Evolutionary conservation across 2,797 vertebrate species (phyloP), one percentile per base, ranked within the genome.

Genomic region (Cuculus canorus): DNA sequence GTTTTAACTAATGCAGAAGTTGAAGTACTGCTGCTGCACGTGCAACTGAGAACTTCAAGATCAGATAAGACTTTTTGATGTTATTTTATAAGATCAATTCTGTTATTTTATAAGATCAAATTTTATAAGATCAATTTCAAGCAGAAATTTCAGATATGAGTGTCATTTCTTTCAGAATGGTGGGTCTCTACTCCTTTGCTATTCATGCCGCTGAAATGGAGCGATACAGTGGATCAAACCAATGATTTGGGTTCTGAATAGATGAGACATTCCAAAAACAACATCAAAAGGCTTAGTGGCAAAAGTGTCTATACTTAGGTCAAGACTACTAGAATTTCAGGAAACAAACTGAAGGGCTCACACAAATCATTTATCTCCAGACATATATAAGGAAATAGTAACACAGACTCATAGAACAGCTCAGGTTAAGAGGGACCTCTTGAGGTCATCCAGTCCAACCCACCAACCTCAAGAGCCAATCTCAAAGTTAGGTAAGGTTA

Each of bases 251-350:
- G 35, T 50, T 90, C 77, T 53, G 8, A 82, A 82, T 4, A 63
- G 68, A 80, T 59, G 8, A 45, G 19, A 35, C 32, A 43, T 59
- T 90, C 73, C 60, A 82, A 53, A 94, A 94, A 57, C 4, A 1
- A 21, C 10, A 3, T 16, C 52, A 41, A 72, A 95, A 59, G 3
- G 4, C 70, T 86, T 32, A 13, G 53, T 43, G 59, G 90, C 52
- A 5, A 9, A 79, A 7, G 53, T 81, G 57, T 2, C 75, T 92
- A 24, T 5, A 17, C 24, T 54, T 21, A 64, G 53, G 91, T 88
- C 84, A 96, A 97, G 76, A 91, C 52, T 92, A 85, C 88, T 80
- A 91, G 30, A 65, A 96, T 96, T 93, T 94, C 85, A 92, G 78
- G 39, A 89, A 81, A 88, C 7, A 95, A 92, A 86, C 91, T 79